These are phyloP conservation scores for Nephrotoma guestfalica DNA, from an alignment of 2,888 invertebrate genomes.

Conservation along the genomic window DNA sequence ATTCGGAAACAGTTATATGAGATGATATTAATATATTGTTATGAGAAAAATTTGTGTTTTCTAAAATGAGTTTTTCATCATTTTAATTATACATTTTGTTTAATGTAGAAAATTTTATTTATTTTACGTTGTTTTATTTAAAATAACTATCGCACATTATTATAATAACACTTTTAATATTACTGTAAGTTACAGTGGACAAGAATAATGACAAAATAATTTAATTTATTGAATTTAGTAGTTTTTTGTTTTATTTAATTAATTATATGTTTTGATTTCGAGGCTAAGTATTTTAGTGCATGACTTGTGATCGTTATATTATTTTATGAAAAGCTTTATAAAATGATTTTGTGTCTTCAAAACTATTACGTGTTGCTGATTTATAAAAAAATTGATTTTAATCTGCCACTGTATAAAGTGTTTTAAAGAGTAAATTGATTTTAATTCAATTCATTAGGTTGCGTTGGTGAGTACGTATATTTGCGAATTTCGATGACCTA, in stretches of 20 bases:
- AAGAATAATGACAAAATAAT: background rate
- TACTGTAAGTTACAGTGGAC: background rate
- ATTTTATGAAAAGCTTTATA: no score
- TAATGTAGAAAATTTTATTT: background rate
- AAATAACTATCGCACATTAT: background rate
- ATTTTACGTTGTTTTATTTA: background rate
- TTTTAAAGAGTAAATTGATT: no score
- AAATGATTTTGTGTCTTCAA: no score
- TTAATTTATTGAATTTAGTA: background rate
- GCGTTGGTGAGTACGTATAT: no score
- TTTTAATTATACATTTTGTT: background rate
- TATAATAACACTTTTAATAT: background rate
- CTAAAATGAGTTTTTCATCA: background rate
- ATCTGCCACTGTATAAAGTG: no score
- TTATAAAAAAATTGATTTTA: no score
- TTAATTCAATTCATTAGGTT: no score
- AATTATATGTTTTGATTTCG: background rate
- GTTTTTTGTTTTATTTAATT: background rate
- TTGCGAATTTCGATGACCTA: no score
- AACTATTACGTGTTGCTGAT: no score
- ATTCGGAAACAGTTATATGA: background rate
- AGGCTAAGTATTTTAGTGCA: background rate
- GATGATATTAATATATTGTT: background rate
- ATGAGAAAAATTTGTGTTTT: background rate
- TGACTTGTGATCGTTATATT: background rate